phyloP scores from a whole-genome alignment of 2,113 vertebrate genomes.

The Cygnus atratus region DNA sequence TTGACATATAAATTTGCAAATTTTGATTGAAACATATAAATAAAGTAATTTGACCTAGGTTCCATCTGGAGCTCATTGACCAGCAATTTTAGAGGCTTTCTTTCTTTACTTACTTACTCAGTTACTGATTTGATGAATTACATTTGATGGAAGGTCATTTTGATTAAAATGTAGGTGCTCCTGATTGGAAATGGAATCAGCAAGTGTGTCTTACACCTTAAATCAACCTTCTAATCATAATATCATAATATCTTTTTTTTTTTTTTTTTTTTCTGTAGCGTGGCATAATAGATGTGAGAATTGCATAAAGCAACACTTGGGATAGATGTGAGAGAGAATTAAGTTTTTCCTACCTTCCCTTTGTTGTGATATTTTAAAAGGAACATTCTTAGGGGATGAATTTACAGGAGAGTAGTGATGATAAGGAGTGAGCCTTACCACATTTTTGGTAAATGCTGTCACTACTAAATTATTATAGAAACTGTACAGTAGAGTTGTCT shows the following conservation, averaged over 20 bases:
- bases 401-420: neutral
- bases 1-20: neutral
- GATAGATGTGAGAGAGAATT: neutral
- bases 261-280: neutral
- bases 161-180: neutral
- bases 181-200: neutral
- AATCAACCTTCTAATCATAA: neutral
- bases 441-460: neutral
- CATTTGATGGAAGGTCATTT: neutral
- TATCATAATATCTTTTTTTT: neutral
- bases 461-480: neutral
- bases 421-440: neutral
- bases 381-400: neutral
- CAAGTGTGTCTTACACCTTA: neutral
- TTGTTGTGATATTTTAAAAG: neutral
- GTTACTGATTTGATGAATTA: neutral
- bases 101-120: neutral
- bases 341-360: neutral
- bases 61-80: neutral
- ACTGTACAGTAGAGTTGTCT: neutral
- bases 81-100: accelerated
- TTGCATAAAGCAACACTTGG: too few species aligned
- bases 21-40: neutral
- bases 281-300: neutral
- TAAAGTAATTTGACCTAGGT: neutral